phyloP scores from a whole-genome alignment of 1,140 invertebrate genomes.

The Armadillidium nasatum region DNA sequence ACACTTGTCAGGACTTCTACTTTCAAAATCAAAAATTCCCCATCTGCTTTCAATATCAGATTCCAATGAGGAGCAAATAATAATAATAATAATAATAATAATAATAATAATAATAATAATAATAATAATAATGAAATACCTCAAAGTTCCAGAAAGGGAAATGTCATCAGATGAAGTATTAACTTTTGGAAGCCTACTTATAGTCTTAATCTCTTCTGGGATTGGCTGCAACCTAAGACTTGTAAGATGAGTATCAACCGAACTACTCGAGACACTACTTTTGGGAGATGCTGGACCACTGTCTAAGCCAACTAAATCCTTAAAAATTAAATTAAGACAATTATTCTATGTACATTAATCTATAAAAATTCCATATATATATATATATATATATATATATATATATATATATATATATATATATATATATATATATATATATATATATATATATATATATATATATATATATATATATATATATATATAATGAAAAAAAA shows the following conservation, averaged over 20 bases:
- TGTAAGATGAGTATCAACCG: constrained; percentile 40
- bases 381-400: too few species aligned
- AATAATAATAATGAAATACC: constrained; percentile 7
- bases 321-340: not conserved
- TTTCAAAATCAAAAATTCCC: too few species aligned
- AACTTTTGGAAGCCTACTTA: constrained; percentile 19
- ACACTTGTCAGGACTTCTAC: too few species aligned
- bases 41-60: too few species aligned
- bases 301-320: constrained; percentile 21
- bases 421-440: too few species aligned
- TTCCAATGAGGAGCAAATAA: too few species aligned
- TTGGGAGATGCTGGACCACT: constrained; percentile 43
- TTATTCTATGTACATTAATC: not conserved
- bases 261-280: constrained; percentile 44
- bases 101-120: not conserved
- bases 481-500: too few species aligned
- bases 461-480: too few species aligned
- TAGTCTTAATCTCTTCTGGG: constrained; percentile 37
- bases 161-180: constrained; percentile 38
- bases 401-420: too few species aligned
- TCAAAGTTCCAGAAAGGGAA: constrained; percentile 35
- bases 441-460: too few species aligned
- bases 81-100: too few species aligned
- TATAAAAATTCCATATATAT: too few species aligned
- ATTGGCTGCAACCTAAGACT: constrained; percentile 42